Base-by-base conservation (phyloP, 2,888 invertebrate genomes). In the Megaustenia siamemsis region DNA sequence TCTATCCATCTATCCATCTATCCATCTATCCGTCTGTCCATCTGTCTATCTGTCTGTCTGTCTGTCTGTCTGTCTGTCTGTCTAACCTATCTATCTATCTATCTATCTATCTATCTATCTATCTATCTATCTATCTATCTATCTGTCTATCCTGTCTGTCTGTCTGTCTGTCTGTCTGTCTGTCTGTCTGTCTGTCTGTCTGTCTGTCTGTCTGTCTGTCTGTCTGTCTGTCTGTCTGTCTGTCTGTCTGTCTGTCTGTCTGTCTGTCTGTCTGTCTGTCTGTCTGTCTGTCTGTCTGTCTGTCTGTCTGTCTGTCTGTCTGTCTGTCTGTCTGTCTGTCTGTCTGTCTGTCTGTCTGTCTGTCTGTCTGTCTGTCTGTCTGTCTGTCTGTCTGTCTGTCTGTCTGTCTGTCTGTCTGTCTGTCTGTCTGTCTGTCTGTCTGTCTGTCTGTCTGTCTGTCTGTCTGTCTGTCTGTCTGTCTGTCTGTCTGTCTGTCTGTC, bases 381-480 rank as follows among this genome's bases (percentile, higher is more conserved):
- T 75, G 15, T 75, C 40, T 43, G 12, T 75, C 75, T 75, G 28
- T 75, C 43, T 75, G 24, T 40, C 75, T 75, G 28, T 75, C 56
- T 56, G 18, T 56, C 56, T 56, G 18, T 56, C 56, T 49, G 18
- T 49, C 49, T 49, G 18, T 49, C 49, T 49, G 18, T 49, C 49
- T 49, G 18, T 49, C 56, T 56, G 18, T 56, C 56, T 56, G 18
- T 56, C 56, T 56, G 18, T 56, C 56, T 56, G 18, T 56, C 56
- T 56, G 18, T 56, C 56, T 56, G 18, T 56, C 56, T 56, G 18
- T 56, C 56, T 56, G 18, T 56, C 56, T 56, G 18, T 56, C 56
- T 56, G 18, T 56, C 56, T 56, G 18, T 56, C 56, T 56, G 18
- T 56, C 56, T 56, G 18, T 56, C 56, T 56, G 18, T 56, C 56